A percentile compares a stretch with the other conserved stretches of the same genome.
These are phyloP conservation scores for Centropus bengalensis DNA, from an alignment of 2,113 vertebrate genomes.

Conservation along the genomic window DNA sequence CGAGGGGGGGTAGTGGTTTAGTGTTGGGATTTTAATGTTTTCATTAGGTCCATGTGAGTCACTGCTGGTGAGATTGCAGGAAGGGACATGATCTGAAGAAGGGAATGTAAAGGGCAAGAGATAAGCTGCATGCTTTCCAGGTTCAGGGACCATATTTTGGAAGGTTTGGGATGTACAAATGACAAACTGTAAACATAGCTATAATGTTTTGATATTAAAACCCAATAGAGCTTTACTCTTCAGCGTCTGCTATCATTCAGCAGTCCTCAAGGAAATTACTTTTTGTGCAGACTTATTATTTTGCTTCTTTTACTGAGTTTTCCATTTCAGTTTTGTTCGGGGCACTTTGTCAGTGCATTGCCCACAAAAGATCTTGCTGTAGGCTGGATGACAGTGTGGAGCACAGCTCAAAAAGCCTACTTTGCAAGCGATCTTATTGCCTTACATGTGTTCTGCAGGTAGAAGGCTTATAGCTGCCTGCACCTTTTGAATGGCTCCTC, in stretches of 20 bases:
- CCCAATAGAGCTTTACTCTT: neutral
- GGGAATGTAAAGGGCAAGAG: neutral
- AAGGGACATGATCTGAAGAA: slow-evolving; percentile 32
- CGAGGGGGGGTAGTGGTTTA: no score
- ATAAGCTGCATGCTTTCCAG: neutral
- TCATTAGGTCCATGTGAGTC: slow-evolving; percentile 13
- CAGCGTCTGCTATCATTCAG: neutral
- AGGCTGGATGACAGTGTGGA: neutral
- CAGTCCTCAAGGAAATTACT: neutral
- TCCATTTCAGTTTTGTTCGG: neutral
- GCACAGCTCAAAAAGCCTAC: neutral
- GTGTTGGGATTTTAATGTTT: neutral
- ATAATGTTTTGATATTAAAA: neutral
- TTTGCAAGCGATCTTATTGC: neutral
- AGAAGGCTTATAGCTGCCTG: neutral
- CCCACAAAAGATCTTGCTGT: neutral
- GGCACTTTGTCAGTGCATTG: neutral
- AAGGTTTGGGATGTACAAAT: neutral
- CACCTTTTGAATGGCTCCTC: neutral
- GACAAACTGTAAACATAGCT: neutral
- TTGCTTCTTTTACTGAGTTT: neutral
- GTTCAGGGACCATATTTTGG: neutral
- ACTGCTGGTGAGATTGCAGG: slow-evolving; percentile 11
- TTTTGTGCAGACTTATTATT: neutral
- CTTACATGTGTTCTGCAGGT: neutral